Conservation (phyloP, 2,113 vertebrate species). For the Aegypius monachus region DNA sequence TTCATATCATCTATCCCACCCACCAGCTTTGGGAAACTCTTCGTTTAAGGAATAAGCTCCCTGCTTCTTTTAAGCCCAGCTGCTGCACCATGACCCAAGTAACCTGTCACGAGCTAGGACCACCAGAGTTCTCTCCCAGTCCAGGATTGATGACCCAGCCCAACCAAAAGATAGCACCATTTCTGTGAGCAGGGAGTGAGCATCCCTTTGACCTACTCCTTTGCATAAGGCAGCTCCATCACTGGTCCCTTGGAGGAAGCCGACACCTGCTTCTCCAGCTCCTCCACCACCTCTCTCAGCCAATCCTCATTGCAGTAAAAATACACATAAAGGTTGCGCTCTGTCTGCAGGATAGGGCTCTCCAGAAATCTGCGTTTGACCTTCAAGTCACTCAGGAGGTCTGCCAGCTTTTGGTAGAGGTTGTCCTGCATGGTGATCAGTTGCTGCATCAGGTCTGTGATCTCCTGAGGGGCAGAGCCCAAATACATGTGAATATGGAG, state of each 20-base stretch:
- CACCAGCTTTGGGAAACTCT: neutral
- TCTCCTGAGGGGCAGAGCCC: neutral
- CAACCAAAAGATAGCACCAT: neutral
- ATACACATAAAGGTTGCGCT: constrained; percentile 1
- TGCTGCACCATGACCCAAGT: neutral
- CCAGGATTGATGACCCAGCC: neutral
- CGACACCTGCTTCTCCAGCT: neutral
- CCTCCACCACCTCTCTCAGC: constrained; percentile 20
- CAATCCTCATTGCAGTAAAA: neutral
- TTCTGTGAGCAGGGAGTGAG: neutral
- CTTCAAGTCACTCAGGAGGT: neutral
- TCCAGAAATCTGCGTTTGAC: neutral
- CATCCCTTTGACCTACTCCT: neutral
- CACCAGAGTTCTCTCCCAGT: neutral
- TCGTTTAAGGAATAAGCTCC: neutral
- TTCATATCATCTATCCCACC: neutral
- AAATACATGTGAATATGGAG: neutral
- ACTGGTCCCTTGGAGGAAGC: neutral
- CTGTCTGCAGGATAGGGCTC: neutral
- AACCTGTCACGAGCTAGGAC: neutral
- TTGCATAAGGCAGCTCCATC: neutral
- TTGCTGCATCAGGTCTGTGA: neutral
- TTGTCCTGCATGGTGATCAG: neutral
- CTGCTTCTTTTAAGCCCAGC: neutral
- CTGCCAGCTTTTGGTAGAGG: neutral